These are phyloP conservation scores for Plodia interpunctella DNA, from an alignment of 1,140 invertebrate genomes.

Conservation along the genomic window DNA sequence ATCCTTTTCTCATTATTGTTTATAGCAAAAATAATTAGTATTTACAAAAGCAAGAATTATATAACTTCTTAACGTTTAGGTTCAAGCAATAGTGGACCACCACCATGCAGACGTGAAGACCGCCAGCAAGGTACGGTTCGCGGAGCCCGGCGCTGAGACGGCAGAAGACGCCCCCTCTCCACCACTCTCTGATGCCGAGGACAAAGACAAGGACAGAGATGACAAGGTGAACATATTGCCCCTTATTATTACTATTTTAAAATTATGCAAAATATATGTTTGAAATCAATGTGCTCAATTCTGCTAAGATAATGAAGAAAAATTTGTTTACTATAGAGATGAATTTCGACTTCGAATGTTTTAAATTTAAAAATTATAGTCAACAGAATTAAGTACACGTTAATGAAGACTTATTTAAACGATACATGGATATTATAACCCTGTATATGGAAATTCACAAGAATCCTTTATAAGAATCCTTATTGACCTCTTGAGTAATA, in stretches of 20 bases:
- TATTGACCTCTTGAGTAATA: too few species aligned
- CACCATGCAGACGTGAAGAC: slow-evolving; percentile 88
- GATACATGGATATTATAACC: too few species aligned
- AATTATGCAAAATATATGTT: too few species aligned
- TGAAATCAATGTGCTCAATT: not conserved
- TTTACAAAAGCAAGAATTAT: not conserved
- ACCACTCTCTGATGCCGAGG: slow-evolving; percentile 62
- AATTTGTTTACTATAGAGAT: not conserved
- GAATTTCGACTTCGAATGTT: too few species aligned
- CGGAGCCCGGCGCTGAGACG: slow-evolving; percentile 79
- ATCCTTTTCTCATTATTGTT: too few species aligned
- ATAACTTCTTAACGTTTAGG: slow-evolving; percentile 74
- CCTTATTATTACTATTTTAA: not conserved
- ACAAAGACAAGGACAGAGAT: slow-evolving; percentile 64
- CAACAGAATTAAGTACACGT: too few species aligned
- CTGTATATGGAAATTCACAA: too few species aligned
- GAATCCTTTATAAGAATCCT: too few species aligned
- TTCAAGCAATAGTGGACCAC: slow-evolving; percentile 94
- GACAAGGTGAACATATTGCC: slow-evolving; percentile 62
- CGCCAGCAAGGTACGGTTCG: slow-evolving; percentile 91
- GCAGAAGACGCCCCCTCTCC: slow-evolving; percentile 63
- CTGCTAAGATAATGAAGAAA: not conserved
- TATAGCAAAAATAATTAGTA: too few species aligned
- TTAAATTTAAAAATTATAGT: too few species aligned
- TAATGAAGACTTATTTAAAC: too few species aligned